Evolutionary conservation across 1,140 invertebrate genomes (phyloP), one percentile per base, ranked within the genome.

Genomic region (Tetramorium alpestre): DNA sequence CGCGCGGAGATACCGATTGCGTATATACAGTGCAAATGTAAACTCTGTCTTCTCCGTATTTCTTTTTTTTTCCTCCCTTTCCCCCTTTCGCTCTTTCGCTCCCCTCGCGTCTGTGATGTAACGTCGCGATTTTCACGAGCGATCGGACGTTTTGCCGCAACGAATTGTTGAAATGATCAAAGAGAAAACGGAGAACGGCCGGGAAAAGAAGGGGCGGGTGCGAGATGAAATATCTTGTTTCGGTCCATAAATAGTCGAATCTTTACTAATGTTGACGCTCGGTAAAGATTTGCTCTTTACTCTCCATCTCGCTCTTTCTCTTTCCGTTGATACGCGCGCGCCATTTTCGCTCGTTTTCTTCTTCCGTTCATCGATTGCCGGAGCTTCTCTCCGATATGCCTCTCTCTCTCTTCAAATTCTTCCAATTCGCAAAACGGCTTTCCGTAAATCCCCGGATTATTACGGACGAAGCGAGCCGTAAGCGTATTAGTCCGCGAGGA

Each of bases 361-460:
- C 62, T 58, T 4, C 54, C 41, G 22, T 28, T 72, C 33, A 33
- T 33, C 51, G 65, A 44, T 44, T 44, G 7, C 41, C 41, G 41
- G 3, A 3, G 33, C 33, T 33, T 4, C 33, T 33, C 33, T 33
- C 33, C 44, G 44, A 47, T 47, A 11, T 47, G 44, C 44, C 47
- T 64, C 60, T 64, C 60, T 38, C 11, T 58, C 33, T 38, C 56
- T 8, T 56, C 18, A 28, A 10, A 67, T 33, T 69, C 33, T 41
- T 69, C 16, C 41, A 22, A 41, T 54, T 81, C 47, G 77, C 75
- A 77, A 81, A 80, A 69, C n/a, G 47, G 64, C 77, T 81, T 81
- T 10, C 7, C 41, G 33, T 58, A 82, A 82, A 82, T 73, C 18
- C 51, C 25, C 11, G 18, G 80, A 72, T 82, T 80, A 82, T 72